phyloP scores from a whole-genome alignment of 1,140 invertebrate genomes.

The Heliothis virescens region DNA sequence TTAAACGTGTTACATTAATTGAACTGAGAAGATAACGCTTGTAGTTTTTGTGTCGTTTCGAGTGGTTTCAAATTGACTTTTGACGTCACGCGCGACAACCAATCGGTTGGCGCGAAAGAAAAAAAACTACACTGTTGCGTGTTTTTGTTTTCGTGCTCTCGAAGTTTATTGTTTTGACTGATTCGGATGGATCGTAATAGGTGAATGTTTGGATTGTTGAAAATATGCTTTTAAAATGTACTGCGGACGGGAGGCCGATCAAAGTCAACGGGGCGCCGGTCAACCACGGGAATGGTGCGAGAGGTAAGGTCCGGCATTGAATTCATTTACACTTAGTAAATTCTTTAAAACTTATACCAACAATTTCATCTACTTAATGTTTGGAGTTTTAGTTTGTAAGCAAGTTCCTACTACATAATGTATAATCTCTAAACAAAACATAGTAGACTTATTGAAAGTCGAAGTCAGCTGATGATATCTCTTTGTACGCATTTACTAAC shows the following conservation, averaged over 20 bases:
- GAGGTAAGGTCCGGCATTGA: conserved; percentile 69
- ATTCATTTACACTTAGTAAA: conserved; percentile 3
- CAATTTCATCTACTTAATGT: no score
- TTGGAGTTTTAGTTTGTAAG: no score
- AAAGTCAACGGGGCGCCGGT: conserved; percentile 80
- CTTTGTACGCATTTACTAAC: neutral
- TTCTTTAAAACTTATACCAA: neutral
- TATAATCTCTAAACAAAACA: neutral
- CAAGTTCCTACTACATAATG: neutral
- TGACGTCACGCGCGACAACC: conserved; percentile 79
- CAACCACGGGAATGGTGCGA: conserved; percentile 78
- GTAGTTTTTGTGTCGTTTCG: conserved; percentile 77
- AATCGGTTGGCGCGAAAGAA: conserved; percentile 77
- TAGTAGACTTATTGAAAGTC: neutral
- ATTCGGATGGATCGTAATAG: conserved; percentile 70
- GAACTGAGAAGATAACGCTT: conserved; percentile 63
- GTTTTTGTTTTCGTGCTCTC: conserved; percentile 65
- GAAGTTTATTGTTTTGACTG: conserved; percentile 57
- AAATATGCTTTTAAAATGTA: conserved; percentile 84
- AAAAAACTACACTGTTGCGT: conserved; percentile 64
- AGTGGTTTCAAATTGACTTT: conserved; percentile 82
- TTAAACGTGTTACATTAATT: conserved; percentile 59
- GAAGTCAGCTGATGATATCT: neutral
- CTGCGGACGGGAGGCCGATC: conserved; percentile 82
- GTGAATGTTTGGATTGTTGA: conserved; percentile 62